A percentile compares a stretch with the other conserved stretches of the same genome.
Evolutionary conservation across 1,140 invertebrate genomes (phyloP).

Genomic region (Tetragonula clypearis): DNA sequence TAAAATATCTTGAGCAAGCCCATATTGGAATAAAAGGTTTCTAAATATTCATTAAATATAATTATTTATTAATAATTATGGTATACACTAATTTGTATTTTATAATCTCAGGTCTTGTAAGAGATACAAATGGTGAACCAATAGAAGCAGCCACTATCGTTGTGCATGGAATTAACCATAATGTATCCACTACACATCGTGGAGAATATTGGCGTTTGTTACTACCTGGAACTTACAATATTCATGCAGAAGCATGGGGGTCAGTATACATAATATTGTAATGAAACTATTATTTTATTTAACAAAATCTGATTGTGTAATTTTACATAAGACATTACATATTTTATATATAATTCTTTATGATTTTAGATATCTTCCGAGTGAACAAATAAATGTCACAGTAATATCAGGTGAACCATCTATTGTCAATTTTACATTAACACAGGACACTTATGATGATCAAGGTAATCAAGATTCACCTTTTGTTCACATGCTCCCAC

Average conservation of each 20-base stretch:
- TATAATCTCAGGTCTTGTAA: constrained; percentile 82
- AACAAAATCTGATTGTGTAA: not conserved
- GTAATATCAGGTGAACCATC: constrained; percentile 75
- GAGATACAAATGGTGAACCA: constrained; percentile 82
- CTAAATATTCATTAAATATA: constrained; percentile 13
- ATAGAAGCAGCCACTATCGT: constrained; percentile 87
- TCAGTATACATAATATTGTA: constrained; percentile 76
- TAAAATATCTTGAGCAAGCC: constrained; percentile 92
- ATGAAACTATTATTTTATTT: not conserved
- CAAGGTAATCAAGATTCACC: constrained; percentile 78
- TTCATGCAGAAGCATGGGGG: constrained; percentile 89
- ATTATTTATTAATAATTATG: not conserved
- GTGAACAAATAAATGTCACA: constrained; percentile 73
- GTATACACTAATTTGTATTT: not conserved
- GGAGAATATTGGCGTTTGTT: constrained; percentile 95
- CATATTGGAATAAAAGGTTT: constrained; percentile 92
- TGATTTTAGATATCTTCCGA: constrained; percentile 78
- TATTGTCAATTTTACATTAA: constrained; percentile 81
- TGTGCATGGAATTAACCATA: constrained; percentile 88
- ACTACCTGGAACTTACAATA: constrained; percentile 89
- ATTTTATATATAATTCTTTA: constrained; percentile 29
- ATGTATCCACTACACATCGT: constrained; percentile 87
- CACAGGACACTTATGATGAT: constrained; percentile 65
- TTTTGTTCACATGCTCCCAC: constrained; percentile 71
- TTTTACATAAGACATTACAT: too few relatives aligned